Base-by-base conservation (phyloP, 2,888 invertebrate genomes). In the Falcaria lacertinaria region DNA sequence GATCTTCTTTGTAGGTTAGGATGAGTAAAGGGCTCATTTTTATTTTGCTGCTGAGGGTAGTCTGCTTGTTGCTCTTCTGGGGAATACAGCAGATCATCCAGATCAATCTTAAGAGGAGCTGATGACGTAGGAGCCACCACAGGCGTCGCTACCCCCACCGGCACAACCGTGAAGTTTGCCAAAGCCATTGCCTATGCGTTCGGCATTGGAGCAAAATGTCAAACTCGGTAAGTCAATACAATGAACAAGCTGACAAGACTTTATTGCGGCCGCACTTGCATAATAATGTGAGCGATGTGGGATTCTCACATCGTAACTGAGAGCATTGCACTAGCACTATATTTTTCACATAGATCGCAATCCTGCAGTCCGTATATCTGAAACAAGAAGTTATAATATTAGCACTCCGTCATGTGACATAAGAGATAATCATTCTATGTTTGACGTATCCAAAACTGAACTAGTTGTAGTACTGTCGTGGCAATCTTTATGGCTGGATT, bases 51-150 rank as follows among this genome's bases (percentile, higher is more conserved):
- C 16, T 76, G 77, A 8, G 67, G 45, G 37, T 78, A 74, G 17
- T 71, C 74, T 8, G 72, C 54, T 44, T 76, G 80, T 19, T 76
- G 72, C 32, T 82, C 80, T 43, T 81, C 86, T 16, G 89, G 89
- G 1, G 83, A 79, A 61, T 87, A 89, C 2, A 89, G 72, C n/a
- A 89, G 64, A 43, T 86, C 87, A 42, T 86, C 85, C 28, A 88
- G 70, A 46, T 73, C 70, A 22, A 82, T 75, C 25, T 72, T 74
- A 14, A 85, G 59, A 7, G 88, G 85, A 15, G 70, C 60, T 6
- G 85, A 60, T 2, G 82, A 64, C 8, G 87, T 74, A 28, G 75
- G 64, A 17, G 66, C 59, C 39, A 87, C 64, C 38, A 74, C 70
- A 22, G 88, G 87, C 43, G 84, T 75, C 44, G 80, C 81, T 15